Base-by-base conservation (phyloP, 2,888 invertebrate genomes). In the Agelastica alni region DNA sequence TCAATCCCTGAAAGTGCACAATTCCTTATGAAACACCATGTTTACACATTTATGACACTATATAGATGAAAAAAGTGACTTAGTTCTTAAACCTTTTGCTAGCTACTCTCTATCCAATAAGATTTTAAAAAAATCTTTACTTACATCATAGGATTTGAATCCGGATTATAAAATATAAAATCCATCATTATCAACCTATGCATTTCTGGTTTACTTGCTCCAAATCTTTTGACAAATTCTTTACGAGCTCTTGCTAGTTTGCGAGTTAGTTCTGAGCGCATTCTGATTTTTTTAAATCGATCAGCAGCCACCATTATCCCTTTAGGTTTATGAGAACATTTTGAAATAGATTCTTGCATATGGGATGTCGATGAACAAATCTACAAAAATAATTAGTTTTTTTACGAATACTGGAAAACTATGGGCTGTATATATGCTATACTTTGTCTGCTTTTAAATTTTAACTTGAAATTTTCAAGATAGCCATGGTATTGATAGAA, bases 91-190 rank as follows among this genome's bases (percentile, higher is more conserved):
- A n/a, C n/a, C n/a, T n/a, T n/a, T n/a, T n/a, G n/a, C n/a, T n/a
- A n/a, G n/a, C n/a, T n/a, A n/a, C n/a, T n/a, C n/a, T n/a, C n/a
- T n/a, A n/a, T n/a, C n/a, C n/a, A n/a, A n/a, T n/a, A n/a, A n/a
- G n/a, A n/a, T n/a, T n/a, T n/a, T n/a, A n/a, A n/a, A n/a, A n/a
- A n/a, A n/a, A n/a, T 28, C n/a, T 10, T 7, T 46, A 79, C 80
- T 81, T 71, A 83, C 80, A 82, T 80, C 81, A 92, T 89, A 2
- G 90, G 90, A 77, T 89, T 90, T 7, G 83, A 81, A 1, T 80
- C 75, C 2, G 95, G 95, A 78, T 96, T 96, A 77, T 92, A 95
- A 78, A 89, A 93, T 68, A 96, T 93, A 46, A 95, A 83, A 77
- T 96, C 95, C 64, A 90, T 88, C 93, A 96, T 95, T 37, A 90